phyloP scores from a whole-genome alignment of 1,140 invertebrate genomes.

The Schlechtendalia chinensis region DNA sequence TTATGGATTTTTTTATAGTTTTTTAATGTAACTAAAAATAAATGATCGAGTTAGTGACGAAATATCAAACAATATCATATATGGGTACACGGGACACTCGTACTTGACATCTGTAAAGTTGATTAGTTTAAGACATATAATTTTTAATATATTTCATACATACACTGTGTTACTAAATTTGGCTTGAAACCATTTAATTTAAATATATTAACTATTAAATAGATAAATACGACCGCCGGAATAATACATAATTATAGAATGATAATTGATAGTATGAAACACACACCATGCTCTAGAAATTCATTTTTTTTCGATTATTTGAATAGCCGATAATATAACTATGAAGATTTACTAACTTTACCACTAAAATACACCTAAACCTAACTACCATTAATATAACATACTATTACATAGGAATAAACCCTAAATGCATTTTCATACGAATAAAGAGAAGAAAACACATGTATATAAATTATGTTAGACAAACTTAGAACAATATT shows the following conservation, averaged over 20 bases:
- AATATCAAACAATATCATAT: background rate
- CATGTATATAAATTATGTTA: conserved; percentile 34
- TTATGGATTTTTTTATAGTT: background rate
- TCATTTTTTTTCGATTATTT: background rate
- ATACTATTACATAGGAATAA: conserved; percentile 11
- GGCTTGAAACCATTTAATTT: background rate
- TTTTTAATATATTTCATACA: background rate
- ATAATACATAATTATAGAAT: conserved; percentile 5
- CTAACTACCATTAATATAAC: conserved; percentile 31
- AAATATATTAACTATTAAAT: conserved; percentile 10
- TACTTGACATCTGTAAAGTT: background rate
- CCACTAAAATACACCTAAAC: conserved; percentile 13
- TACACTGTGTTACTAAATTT: background rate
- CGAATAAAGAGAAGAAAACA: conserved; percentile 21
- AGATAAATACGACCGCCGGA: background rate
- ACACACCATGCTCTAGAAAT: conserved; percentile 10
- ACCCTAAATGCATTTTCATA: background rate
- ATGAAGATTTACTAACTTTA: conserved; percentile 33
- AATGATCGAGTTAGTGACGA: background rate
- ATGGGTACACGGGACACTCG: no score
- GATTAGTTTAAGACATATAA: background rate
- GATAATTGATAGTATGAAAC: conserved; percentile 10
- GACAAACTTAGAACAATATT: conserved; percentile 48
- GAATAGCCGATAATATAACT: conserved; percentile 14
- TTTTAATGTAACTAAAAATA: background rate